Evolutionary conservation across 30 jellyfish, hydroid and myxozoan genomes (phyloP).

Genomic region (Clytia hemisphaerica): DNA sequence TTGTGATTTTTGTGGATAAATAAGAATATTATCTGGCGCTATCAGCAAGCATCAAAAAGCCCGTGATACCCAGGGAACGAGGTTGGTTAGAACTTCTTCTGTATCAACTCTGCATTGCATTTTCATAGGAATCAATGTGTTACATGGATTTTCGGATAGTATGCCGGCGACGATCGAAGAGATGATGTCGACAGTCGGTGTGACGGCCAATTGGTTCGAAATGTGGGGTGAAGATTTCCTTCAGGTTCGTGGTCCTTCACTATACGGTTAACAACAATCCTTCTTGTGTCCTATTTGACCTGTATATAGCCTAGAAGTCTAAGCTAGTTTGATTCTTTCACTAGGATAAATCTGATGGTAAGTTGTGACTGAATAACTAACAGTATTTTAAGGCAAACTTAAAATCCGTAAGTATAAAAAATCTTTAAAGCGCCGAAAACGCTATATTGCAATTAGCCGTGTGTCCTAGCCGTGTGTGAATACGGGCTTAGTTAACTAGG

Average conservation of each 20-base stretch:
- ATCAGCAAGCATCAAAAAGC: too few species aligned
- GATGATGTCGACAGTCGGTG: conserved; percentile 73
- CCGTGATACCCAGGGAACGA: too few species aligned
- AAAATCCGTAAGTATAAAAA: too few species aligned
- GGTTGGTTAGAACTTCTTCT: background rate
- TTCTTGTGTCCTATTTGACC: background rate
- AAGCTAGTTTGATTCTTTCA: background rate
- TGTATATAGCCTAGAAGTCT: background rate
- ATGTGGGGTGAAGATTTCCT: conserved; percentile 82
- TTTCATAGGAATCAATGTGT: conserved; percentile 7
- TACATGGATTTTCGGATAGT: conserved; percentile 28
- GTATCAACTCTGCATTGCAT: background rate
- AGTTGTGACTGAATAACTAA: background rate
- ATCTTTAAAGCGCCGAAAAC: too few species aligned
- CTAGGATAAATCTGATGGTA: background rate
- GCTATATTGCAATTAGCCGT: too few species aligned
- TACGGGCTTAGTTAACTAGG: too few species aligned
- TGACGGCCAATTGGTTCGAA: conserved; percentile 50
- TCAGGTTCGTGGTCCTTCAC: conserved; percentile 26
- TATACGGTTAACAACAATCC: background rate
- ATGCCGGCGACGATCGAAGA: conserved; percentile 70
- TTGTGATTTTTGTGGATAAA: too few species aligned
- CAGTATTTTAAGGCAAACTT: background rate
- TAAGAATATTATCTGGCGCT: too few species aligned
- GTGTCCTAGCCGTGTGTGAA: too few species aligned